phyloP scores from a whole-genome alignment of 1,140 invertebrate genomes.

The Cylas formicarius region DNA sequence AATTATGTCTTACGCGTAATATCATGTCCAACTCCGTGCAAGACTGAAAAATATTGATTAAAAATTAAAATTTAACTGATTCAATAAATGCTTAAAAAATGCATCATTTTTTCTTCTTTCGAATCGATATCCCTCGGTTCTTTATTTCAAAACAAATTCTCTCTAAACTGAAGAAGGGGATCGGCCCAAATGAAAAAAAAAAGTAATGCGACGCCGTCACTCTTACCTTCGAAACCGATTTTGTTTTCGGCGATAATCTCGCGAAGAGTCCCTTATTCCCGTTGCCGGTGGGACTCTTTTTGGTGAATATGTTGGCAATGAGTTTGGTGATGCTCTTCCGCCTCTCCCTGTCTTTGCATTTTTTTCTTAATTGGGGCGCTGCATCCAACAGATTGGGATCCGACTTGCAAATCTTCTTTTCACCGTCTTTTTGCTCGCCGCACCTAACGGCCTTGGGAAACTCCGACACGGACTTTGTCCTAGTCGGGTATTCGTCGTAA shows the following conservation, averaged over 20 bases:
- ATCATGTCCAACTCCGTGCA: constrained; percentile 45
- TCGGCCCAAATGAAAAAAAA: too few species aligned
- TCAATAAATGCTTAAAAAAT: too few species aligned
- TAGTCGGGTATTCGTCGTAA: constrained; percentile 1
- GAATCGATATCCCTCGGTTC: too few species aligned
- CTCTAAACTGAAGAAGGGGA: too few species aligned
- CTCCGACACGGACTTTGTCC: constrained; percentile 36
- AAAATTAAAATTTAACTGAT: too few species aligned
- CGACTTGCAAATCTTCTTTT: constrained; percentile 44
- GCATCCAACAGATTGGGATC: constrained; percentile 52
- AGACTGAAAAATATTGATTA: constrained; percentile 40
- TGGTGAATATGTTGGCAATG: constrained; percentile 66
- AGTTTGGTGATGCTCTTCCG: constrained; percentile 78
- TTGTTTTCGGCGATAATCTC: constrained; percentile 57
- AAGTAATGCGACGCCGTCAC: too few species aligned
- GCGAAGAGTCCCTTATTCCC: constrained; percentile 46
- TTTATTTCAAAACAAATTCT: too few species aligned
- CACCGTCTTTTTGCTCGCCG: constrained; percentile 1
- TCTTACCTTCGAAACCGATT: constrained; percentile 61
- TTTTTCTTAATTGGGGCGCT: constrained; percentile 39
- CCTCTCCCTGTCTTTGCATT: constrained; percentile 58
- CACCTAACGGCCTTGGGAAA: constrained; percentile 19
- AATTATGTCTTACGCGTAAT: constrained; percentile 44
- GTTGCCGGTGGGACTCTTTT: constrained; percentile 42
- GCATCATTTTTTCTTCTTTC: too few species aligned